phyloP scores from a whole-genome alignment of 2,888 invertebrate genomes.

The Uropetala carovei region DNA sequence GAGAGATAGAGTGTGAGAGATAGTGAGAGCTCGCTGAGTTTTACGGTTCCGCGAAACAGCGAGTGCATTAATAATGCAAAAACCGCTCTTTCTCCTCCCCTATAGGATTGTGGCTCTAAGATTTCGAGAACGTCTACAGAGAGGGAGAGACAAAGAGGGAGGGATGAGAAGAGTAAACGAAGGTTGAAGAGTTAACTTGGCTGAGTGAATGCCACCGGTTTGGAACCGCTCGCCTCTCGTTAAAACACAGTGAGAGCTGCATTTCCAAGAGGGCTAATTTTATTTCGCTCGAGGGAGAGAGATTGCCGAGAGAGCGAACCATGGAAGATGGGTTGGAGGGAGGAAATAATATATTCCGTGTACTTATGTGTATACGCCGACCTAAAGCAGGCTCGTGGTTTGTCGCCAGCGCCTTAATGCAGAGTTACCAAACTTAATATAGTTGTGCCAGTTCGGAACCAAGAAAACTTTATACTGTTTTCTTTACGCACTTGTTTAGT shows the following conservation, averaged over 20 bases:
- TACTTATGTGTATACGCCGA: not conserved
- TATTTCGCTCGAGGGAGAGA: not conserved
- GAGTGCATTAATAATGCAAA: conserved; percentile 21
- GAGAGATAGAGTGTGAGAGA: not conserved
- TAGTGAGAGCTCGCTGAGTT: not conserved
- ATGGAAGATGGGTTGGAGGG: not conserved
- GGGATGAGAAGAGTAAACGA: not conserved
- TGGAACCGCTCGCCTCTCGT: not conserved
- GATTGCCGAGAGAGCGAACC: too few species aligned
- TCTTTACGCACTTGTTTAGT: too few species aligned
- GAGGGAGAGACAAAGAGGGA: not conserved
- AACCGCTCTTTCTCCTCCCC: not conserved
- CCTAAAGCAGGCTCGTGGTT: not conserved
- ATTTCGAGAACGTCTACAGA: not conserved
- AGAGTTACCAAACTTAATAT: not conserved
- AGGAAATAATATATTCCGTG: conserved; percentile 7
- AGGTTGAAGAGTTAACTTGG: not conserved
- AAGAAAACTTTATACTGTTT: too few species aligned
- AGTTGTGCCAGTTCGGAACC: too few species aligned
- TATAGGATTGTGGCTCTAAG: not conserved
- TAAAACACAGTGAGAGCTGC: conserved; percentile 5
- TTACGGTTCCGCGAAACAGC: not conserved
- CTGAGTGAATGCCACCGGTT: not conserved
- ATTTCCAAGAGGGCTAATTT: not conserved
- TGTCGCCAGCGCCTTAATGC: not conserved